Base-by-base conservation (phyloP, 2,888 invertebrate genomes). In the Sarcophaga caerulescens region DNA sequence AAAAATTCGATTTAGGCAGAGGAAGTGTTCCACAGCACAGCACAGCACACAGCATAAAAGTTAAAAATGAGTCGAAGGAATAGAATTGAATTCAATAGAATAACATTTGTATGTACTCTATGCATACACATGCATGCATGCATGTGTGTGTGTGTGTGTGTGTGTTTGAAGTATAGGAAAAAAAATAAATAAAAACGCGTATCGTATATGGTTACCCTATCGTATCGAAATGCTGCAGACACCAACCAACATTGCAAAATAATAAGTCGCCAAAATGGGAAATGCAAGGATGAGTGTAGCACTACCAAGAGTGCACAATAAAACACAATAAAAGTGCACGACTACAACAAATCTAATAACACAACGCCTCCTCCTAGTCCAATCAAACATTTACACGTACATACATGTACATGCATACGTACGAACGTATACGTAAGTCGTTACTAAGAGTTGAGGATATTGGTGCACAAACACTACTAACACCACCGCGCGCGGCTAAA, bases 341-440 rank as follows among this genome's bases (percentile, higher is more conserved):
- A 86, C 86, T 84, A 86, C 86, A 86, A 84, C 86, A 86, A 86
- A 86, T 86, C 84, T 86, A 86, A 86, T 86, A 86, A 86, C 78
- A 84, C 81, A 81, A 84, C 81, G 75, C 78, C 78, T 74, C 80
- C 69, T 76, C 75, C 75, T 17, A 14, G 4, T 14, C 1, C 17
- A 17, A 4, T 14, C 17, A 52, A 52, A 8, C 52, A 17, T 17
- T 52, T 52, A 17, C 4, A 52, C 8, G 8, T 2, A 35, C 35
- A 10, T 35, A 35, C 35, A 63, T 74, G 69, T 35, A 35, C 35
- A 63, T 74, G 69, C 81, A 45, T 59, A 62, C n/a, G 35, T 75
- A 81, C 66, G 78, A 74, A 84, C 84, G 86, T 86, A 45, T 75
- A 81, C 66, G 78, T 78, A 84, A 86, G 86, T 86, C 81, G 78